These are phyloP conservation scores for Trachythela sp. DNA, from an alignment of 64 coral and sea anemone genomes.

Conservation along the genomic window DNA sequence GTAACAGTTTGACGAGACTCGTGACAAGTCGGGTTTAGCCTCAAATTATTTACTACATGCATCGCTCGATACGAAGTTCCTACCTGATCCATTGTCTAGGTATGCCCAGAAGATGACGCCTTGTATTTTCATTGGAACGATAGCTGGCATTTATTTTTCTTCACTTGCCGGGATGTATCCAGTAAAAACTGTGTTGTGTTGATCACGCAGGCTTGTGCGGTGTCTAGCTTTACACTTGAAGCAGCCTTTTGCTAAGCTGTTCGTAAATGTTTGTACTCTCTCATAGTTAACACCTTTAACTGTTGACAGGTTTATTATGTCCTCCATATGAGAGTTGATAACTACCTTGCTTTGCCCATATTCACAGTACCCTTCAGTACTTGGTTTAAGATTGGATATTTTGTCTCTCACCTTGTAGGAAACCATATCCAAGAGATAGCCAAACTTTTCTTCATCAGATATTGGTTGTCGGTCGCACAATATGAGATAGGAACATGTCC, in stretches of 20 bases:
- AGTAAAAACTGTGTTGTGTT: too few relatives aligned
- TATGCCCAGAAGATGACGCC: background rate
- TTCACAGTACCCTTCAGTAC: background rate
- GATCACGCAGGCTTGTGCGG: background rate
- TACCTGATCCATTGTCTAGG: constrained; percentile 28
- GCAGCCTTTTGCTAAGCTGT: background rate
- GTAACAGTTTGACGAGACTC: constrained; percentile 36
- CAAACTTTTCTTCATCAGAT: background rate
- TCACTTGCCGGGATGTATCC: constrained; percentile 37
- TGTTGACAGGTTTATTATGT: background rate
- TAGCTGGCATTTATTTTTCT: constrained; percentile 28
- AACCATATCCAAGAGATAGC: background rate
- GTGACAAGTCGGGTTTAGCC: background rate
- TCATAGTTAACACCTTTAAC: background rate
- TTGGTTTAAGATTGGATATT: background rate
- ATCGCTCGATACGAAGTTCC: constrained; percentile 9
- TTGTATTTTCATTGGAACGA: constrained; percentile 10
- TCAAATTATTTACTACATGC: background rate
- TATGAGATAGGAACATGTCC: background rate
- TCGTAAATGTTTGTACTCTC: background rate
- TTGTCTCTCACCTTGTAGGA: background rate
- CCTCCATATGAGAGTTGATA: background rate
- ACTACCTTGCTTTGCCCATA: background rate
- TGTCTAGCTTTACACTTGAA: too few relatives aligned
- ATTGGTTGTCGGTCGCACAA: background rate